These are phyloP conservation scores for Heteractis magnifica DNA, from an alignment of 92 coral and sea anemone species.

Conservation along the genomic window DNA sequence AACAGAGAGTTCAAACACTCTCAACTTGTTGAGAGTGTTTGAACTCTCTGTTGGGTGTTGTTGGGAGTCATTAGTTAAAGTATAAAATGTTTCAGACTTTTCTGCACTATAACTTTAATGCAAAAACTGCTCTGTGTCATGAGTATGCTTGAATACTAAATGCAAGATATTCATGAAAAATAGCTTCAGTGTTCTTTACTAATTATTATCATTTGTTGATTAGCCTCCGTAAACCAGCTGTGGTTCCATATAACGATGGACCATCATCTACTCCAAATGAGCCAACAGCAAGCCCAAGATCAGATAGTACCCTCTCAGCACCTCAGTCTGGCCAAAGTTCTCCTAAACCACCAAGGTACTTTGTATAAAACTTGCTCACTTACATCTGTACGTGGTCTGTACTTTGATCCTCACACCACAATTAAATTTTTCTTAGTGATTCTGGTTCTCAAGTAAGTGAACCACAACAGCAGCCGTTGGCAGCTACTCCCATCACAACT, in stretches of 20 bases:
- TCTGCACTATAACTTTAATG: too few species aligned
- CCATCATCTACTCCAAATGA: constrained; percentile 41
- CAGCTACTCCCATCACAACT: constrained; percentile 32
- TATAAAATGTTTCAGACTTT: too few species aligned
- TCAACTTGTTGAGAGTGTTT: too few species aligned
- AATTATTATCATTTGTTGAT: not conserved
- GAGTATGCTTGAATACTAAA: too few species aligned
- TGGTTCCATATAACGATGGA: constrained; percentile 39
- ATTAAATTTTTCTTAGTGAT: constrained; percentile 54
- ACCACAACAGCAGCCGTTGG: constrained; percentile 36
- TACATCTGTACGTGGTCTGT: not conserved
- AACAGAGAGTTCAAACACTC: too few species aligned
- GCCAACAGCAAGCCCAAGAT: constrained; percentile 78
- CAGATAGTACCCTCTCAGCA: constrained; percentile 75
- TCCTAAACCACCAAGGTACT: constrained; percentile 80
- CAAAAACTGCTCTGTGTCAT: too few species aligned
- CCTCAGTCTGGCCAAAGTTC: constrained; percentile 89
- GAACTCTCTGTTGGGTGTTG: too few species aligned
- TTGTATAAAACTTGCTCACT: not conserved
- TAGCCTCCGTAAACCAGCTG: constrained; percentile 57
- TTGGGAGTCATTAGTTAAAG: too few species aligned
- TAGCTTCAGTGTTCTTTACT: too few species aligned
- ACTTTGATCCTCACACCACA: not conserved
- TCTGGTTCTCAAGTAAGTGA: constrained; percentile 74
- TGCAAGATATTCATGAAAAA: not conserved